phyloP scores from a whole-genome alignment of 2,113 vertebrate genomes.

The Nyctibius bracteatus region DNA sequence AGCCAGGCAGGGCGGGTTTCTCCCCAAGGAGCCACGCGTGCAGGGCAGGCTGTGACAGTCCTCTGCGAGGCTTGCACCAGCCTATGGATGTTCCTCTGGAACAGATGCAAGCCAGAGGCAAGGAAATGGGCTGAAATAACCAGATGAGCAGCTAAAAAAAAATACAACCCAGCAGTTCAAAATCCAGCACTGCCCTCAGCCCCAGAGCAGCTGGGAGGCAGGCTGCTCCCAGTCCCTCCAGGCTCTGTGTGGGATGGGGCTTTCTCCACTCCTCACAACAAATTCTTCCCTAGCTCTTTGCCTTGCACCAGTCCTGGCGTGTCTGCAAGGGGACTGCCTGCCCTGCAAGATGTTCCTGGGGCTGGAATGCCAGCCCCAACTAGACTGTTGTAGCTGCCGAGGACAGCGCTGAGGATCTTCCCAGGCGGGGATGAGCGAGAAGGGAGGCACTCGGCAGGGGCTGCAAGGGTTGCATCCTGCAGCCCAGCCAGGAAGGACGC shows the following conservation, averaged over 20 bases:
- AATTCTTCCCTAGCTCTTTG: not conserved
- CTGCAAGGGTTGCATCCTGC: not conserved
- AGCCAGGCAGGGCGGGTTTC: not conserved
- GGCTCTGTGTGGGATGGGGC: not conserved
- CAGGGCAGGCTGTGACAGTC: not conserved
- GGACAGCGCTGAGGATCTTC: not conserved
- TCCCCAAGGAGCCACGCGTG: fast-evolving
- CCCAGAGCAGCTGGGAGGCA: not conserved
- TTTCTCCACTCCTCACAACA: not conserved
- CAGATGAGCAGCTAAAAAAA: not conserved
- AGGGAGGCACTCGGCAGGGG: not conserved
- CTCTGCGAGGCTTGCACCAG: not conserved
- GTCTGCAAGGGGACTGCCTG: not conserved
- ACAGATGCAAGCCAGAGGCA: not conserved
- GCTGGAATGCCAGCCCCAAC: not conserved
- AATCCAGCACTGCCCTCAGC: not conserved
- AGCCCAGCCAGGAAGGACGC: not conserved
- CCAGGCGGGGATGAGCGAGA: not conserved
- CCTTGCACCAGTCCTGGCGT: not conserved
- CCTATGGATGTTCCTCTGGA: not conserved
- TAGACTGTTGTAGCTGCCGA: not conserved
- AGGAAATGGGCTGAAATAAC: not conserved
- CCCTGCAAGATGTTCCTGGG: not conserved
- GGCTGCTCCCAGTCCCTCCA: not conserved
- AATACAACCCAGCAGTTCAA: not conserved